Evolutionary conservation across 1,140 invertebrate genomes (phyloP).

Genomic region (Papilio polytes): DNA sequence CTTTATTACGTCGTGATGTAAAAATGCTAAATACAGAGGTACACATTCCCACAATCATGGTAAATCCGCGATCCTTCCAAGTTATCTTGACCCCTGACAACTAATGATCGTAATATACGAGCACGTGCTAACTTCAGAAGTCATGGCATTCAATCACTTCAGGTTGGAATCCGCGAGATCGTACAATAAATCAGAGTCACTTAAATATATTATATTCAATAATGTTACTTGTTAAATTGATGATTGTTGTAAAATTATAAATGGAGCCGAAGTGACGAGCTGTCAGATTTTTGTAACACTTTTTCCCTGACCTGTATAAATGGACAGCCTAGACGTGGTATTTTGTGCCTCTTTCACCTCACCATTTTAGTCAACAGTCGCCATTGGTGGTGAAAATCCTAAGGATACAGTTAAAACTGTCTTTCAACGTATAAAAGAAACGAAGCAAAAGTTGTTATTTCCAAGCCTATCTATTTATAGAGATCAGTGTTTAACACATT

Average conservation of each 20-base stretch:
- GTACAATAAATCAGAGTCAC: constrained; percentile 24
- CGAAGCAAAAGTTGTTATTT: too few relatives aligned
- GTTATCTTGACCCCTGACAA: constrained; percentile 5
- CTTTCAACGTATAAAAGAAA: too few relatives aligned
- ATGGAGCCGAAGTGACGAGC: not conserved
- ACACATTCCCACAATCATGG: not conserved
- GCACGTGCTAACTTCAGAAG: constrained; percentile 9
- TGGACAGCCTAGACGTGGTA: too few relatives aligned
- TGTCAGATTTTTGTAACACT: constrained; percentile 18
- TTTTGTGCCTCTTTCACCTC: too few relatives aligned
- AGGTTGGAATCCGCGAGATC: not conserved
- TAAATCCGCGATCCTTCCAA: not conserved
- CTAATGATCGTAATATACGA: constrained; percentile 7
- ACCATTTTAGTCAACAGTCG: too few relatives aligned
- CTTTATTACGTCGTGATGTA: not conserved
- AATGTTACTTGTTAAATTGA: constrained; percentile 21
- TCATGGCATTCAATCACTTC: constrained; percentile 16
- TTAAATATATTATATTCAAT: not conserved
- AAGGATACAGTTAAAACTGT: too few relatives aligned
- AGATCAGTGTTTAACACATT: not conserved
- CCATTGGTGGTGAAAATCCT: too few relatives aligned
- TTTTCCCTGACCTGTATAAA: not conserved
- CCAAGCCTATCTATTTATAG: not conserved
- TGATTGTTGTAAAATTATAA: constrained; percentile 10
- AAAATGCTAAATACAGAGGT: not conserved